Evolutionary conservation across 1,140 invertebrate species (phyloP), one percentile per base, ranked within the genome.

Genomic region (Philopotamus ludificatus): DNA sequence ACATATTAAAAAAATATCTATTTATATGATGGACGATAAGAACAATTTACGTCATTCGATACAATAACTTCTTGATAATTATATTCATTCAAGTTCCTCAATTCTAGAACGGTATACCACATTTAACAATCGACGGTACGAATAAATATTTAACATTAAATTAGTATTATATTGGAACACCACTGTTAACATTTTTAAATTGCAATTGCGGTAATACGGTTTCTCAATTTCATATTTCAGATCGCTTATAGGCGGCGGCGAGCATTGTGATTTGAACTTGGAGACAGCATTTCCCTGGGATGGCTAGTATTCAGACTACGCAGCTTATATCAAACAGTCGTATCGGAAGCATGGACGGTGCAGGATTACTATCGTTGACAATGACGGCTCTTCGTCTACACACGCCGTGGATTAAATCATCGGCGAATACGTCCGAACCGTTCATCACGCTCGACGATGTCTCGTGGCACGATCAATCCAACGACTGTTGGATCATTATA

Each of bases 401-500:
- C 9, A 78, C 71, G 55, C 78, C 78, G 0, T 79, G 78, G 78
- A 63, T 74, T 2, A 71, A 73, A 15, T 22, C 57, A 0, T 47
- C 4, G 1, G 2, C 53, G 2, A 7, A 9, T 8, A 12, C 72
- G 73, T 20, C 25, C 12, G 76, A 80, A 8, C 72, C 75, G 16
- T 74, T 77, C 7, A 85, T 89, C 41, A 79, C 79, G 1, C 73
- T 90, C 25, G 79, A 84, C 20, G 85, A 89, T 76, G 84, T 89
- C 0, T 79, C 84, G 0, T 80, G 81, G 68, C 89, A 90, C 65
- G 88, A 90, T 71, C 82, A 80, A 0, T 70, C 72, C 2, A 74
- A 81, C 2, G 85, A 87, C 72, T 90, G 88, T 71, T 90, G 88
- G 88, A 75, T 91, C 20, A 82, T 89, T 1, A 84, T 92, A 50